Conservation (phyloP, 1,140 invertebrate species). For the Drosophila kohkoa region DNA sequence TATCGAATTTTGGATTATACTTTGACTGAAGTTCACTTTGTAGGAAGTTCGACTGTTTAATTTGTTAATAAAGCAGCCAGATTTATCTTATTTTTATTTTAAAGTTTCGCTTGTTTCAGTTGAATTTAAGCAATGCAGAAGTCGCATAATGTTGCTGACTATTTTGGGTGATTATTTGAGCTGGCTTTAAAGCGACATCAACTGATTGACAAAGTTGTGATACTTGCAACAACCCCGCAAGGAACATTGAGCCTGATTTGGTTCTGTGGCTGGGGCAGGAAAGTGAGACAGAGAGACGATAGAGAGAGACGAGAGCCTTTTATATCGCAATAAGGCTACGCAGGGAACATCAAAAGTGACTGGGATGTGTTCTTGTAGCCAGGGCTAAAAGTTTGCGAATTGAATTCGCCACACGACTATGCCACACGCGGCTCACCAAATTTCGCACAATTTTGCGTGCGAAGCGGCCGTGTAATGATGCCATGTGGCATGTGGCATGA, state of each 20-base stretch:
- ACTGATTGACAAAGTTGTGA: slow-evolving; percentile 29
- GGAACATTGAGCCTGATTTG: slow-evolving; percentile 12
- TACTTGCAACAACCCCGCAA: slow-evolving; percentile 4
- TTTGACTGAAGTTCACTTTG: too few relatives aligned
- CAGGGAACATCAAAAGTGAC: slow-evolving; percentile 57
- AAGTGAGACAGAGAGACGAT: not conserved
- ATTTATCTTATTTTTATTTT: too few relatives aligned
- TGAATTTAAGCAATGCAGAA: not conserved
- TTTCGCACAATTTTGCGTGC: slow-evolving; percentile 83
- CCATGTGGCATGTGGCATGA: slow-evolving; percentile 66
- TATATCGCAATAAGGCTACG: slow-evolving; percentile 23
- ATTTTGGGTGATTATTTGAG: slow-evolving; percentile 17
- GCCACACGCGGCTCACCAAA: slow-evolving; percentile 84
- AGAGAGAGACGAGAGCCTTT: slow-evolving; percentile 19
- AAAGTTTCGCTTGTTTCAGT: not conserved
- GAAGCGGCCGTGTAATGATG: slow-evolving; percentile 81
- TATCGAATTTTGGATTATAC: too few relatives aligned
- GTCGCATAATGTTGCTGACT: not conserved
- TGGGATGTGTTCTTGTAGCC: slow-evolving; percentile 14
- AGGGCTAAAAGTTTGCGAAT: slow-evolving; percentile 80
- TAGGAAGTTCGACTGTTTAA: too few relatives aligned
- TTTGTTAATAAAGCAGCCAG: too few relatives aligned
- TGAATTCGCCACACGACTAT: slow-evolving; percentile 84
- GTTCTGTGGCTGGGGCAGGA: too few relatives aligned
- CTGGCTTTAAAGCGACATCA: slow-evolving; percentile 11